Evolutionary conservation across 2,797 vertebrate species (phyloP).

Genomic region (Picus viridis): DNA sequence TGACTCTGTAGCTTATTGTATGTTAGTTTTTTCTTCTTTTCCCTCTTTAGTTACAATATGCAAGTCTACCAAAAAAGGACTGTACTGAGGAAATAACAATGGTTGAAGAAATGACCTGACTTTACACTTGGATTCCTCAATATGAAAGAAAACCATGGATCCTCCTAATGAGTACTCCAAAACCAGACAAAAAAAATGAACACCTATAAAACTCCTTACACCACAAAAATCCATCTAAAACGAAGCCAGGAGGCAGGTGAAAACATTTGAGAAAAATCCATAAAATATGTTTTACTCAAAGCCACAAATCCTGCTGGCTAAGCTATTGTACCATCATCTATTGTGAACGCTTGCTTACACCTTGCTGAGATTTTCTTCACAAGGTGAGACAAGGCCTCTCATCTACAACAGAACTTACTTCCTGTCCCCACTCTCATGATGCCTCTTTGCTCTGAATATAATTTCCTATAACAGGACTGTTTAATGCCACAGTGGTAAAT

Average conservation of each 20-base stretch:
- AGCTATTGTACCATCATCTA: neutral
- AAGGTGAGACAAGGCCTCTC: accelerated
- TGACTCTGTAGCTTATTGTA: neutral
- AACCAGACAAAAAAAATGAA: neutral
- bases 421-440: accelerated
- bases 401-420: neutral
- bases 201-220: neutral
- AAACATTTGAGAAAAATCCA: neutral
- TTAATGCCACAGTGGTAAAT: neutral
- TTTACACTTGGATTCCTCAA: neutral
- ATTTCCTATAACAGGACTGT: neutral
- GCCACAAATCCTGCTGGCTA: neutral
- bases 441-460: neutral
- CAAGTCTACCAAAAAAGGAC: neutral
- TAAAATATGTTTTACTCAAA: neutral
- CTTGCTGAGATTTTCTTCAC: neutral
- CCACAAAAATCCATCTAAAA: neutral
- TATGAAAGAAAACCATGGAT: neutral
- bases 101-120: neutral
- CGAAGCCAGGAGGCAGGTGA: accelerated
- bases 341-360: neutral
- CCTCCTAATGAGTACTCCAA: neutral
- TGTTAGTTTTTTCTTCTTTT: neutral
- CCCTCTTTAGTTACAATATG: neutral
- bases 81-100: neutral